Evolutionary conservation across 2,113 vertebrate genomes (phyloP), one percentile per base, ranked within the genome.

Genomic region (Atractosteus spatula): DNA sequence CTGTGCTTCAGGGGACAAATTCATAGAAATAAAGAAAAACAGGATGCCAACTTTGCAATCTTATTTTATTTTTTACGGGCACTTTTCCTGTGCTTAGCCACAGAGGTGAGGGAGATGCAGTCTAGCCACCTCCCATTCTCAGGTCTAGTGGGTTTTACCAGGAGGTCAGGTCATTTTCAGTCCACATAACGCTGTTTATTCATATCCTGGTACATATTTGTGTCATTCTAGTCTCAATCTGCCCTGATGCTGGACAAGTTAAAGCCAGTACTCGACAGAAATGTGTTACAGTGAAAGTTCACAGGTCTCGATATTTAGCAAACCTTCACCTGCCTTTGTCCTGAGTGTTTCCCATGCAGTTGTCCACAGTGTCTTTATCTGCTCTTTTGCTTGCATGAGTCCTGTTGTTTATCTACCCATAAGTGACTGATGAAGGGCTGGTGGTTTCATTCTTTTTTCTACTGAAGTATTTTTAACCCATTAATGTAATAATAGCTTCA

Each of bases 381-480:
- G 47, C 47, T 51, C 1, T 51, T 51, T 51, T 51, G 47, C 47
- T 10, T 51, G 47, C 47, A 51, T 7, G 47, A 51, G 10, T 51
- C 47, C 47, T 51, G 47, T 51, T 10, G 10, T 51, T 51, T 51
- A 51, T 51, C 47, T 51, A 10, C 47, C 47, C 47, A 14, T 43
- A 72, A 47, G 55, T 57, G 54, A 66, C 43, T 68, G 66, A 43
- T 29, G 12, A 54, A 43, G 54, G 66, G 61, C 14, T 8, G 45
- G 44, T 45, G 14, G 8, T 55, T 61, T 61, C 41, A 41, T 74
- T 68, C 66, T 75, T 88, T 85, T 86, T 68, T 86, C 84, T 69
- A 76, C 70, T 83, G 47, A 51, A 5, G 81, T 81, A 87, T 89
- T 88, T 91, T 72, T 70, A 8, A 71, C 79, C 78, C 74, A 63